Evolutionary conservation across 2,888 invertebrate species (phyloP), one percentile per base, ranked within the genome.

Genomic region (Euphydryas editha): DNA sequence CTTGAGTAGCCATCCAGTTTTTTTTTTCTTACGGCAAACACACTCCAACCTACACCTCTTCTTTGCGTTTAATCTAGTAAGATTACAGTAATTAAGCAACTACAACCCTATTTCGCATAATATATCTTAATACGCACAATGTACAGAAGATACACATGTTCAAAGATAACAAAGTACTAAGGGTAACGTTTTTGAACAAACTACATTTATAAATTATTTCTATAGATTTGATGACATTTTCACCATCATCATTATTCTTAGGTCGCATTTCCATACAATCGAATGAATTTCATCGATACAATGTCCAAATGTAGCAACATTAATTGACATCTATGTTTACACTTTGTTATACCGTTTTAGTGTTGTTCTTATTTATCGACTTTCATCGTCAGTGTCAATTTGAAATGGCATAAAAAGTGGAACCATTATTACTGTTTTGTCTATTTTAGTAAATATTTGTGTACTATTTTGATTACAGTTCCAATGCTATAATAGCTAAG

Each of bases 321-420:
- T 67, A 67, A 67, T 67, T 67, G 66, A 67, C 66, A 55, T 56
- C 39, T n/a, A 18, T 17, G 63, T 58, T 57, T 55, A 67, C 54
- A 62, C 58, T 59, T 62, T 42, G 37, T 37, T 18, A 58, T 11
- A 58, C 44, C 30, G 20, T 44, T 55, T 36, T 55, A 54, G 17
- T 51, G 54, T 18, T 54, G 51, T 51, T n/a, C 17, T 10, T 36
- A 17, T 10, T 21, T 54, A 54, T 54, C 36, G 30, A 3, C 17
- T 54, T 17, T 54, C 15, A 44, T 39, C n/a, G 30, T 30, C n/a
- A 44, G 3, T 15, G 42, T 15, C 42, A 44, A 15, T 15, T 44
- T 44, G 11, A 39, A 39, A 13, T 15, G 39, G 39, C 39, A 1
- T 39, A 39, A 39, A 39, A 39, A 39, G 39, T 39, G 11, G 15